A percentile compares a stretch with the other conserved stretches of the same genome.
Conservation (phyloP, 2,113 vertebrate genomes). For the Psittacara wagleri region DNA sequence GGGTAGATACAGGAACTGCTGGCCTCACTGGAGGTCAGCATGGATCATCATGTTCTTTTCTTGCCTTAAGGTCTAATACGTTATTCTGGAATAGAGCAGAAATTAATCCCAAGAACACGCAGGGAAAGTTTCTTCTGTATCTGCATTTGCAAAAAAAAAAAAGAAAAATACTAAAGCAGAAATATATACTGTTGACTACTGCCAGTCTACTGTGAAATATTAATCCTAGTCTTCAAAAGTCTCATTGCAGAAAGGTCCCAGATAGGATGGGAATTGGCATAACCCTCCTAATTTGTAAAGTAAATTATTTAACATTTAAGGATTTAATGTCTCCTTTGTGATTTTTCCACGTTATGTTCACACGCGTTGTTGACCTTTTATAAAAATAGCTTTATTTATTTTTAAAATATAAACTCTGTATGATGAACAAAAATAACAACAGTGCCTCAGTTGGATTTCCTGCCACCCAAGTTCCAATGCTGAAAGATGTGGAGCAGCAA, state of each 20-base stretch:
- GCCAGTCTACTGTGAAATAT: neutral
- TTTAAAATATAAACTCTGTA: constrained; percentile 40
- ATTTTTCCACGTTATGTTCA: constrained; percentile 53
- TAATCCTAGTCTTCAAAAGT: neutral
- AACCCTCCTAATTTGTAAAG: constrained; percentile 14
- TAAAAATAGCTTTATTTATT: constrained; percentile 67
- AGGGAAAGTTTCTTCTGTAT: neutral
- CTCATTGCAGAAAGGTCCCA: neutral
- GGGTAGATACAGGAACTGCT: neutral
- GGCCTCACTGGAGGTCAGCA: neutral
- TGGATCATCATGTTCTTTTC: neutral
- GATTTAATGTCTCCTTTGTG: constrained; percentile 54
- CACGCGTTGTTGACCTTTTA: constrained; percentile 29
- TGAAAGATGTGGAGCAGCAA: neutral
- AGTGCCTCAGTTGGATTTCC: constrained; percentile 8
- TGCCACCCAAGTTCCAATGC: neutral
- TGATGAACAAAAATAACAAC: constrained; percentile 49
- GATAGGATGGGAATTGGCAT: neutral
- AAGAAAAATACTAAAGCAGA: neutral
- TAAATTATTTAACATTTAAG: constrained; percentile 37
- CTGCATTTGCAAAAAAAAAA: neutral
- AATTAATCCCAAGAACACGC: neutral
- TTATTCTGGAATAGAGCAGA: neutral
- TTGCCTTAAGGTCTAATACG: neutral
- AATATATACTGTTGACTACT: neutral